phyloP scores from a whole-genome alignment of 2,797 vertebrate genomes.

The Leuciscus waleckii region DNA sequence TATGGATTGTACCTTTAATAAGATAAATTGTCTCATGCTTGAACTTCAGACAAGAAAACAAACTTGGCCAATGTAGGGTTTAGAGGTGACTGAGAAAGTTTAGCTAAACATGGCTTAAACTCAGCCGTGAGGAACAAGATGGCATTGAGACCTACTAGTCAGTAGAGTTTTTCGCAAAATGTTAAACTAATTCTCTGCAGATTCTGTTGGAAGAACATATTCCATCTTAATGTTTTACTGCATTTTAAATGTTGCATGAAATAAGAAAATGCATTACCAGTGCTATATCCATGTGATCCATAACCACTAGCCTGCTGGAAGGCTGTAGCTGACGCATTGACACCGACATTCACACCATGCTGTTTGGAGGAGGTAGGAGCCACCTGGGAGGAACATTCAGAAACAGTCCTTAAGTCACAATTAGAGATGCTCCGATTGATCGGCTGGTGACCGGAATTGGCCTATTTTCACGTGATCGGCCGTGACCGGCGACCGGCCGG shows the following conservation, averaged over 20 bases:
- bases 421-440: too few relatives aligned
- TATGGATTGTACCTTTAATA: neutral
- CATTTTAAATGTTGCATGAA: conserved; percentile 3
- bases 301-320: conserved; percentile 99
- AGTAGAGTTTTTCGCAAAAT: neutral
- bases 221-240: neutral
- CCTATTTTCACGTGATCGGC: too few relatives aligned
- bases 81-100: neutral
- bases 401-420: neutral
- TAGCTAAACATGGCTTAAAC: conserved; percentile 1
- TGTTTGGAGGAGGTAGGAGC: conserved; percentile 99
- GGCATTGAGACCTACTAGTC: neutral
- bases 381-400: conserved; percentile 78
- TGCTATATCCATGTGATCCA: conserved; percentile 95
- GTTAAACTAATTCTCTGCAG: neutral
- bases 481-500: too few relatives aligned
- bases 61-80: neutral
- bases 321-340: conserved; percentile 92
- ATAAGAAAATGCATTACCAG: conserved; percentile 81
- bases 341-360: conserved; percentile 95
- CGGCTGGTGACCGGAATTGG: too few relatives aligned
- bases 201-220: neutral
- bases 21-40: neutral
- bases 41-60: conserved; percentile 9
- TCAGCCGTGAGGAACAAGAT: neutral